Percentiles rank a stretch among this genome's conserved stretches.
phyloP scores from a whole-genome alignment of 2,888 invertebrate species.

The Yponomeuta cagnagella region DNA sequence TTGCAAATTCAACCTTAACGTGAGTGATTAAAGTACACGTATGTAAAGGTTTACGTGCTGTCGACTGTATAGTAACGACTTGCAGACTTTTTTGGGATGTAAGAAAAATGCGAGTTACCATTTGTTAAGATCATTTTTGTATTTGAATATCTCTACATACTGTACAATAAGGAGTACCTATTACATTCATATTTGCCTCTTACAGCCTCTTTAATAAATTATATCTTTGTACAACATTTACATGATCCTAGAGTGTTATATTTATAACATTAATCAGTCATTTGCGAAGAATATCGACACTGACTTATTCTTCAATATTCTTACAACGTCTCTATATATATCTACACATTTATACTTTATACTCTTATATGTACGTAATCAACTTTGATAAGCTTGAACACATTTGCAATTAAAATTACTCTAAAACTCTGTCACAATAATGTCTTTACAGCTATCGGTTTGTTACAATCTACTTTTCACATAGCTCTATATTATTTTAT shows the following conservation, averaged over 20 bases:
- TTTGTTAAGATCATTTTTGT: conserved; percentile 13
- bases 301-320: conserved; percentile 8
- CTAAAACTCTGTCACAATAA: conserved; percentile 38
- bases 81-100: background rate
- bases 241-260: conserved; percentile 36
- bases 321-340: conserved; percentile 2
- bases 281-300: conserved; percentile 17
- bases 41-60: too few relatives aligned
- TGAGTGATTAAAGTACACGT: too few relatives aligned
- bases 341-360: conserved; percentile 4
- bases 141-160: conserved; percentile 13
- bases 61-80: too few relatives aligned
- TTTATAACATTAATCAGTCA: conserved; percentile 57
- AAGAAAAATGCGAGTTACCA: background rate
- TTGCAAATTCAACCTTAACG: too few relatives aligned
- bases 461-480: conserved; percentile 28
- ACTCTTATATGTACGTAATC: conserved; percentile 7
- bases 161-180: conserved; percentile 12
- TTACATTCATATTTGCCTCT: conserved; percentile 19
- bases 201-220: conserved; percentile 38
- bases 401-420: conserved; percentile 53
- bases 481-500: conserved; percentile 50
- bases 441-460: conserved; percentile 13
- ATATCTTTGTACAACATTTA: conserved; percentile 48
- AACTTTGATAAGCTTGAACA: conserved; percentile 58